These are phyloP conservation scores for Bettongia penicillata DNA, from an alignment of 2,113 vertebrate species.

Conservation along the genomic window DNA sequence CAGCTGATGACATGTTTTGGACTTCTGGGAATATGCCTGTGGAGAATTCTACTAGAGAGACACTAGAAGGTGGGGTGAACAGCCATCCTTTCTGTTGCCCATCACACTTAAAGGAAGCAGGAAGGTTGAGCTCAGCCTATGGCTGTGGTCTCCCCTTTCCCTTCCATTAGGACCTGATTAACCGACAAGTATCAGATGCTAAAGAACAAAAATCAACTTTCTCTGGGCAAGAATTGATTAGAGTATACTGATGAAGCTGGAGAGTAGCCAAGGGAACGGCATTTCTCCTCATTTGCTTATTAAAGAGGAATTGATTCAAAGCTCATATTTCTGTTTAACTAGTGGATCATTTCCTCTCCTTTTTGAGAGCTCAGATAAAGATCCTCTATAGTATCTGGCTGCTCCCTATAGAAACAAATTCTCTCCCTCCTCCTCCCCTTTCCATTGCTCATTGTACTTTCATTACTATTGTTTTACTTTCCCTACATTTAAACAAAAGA, in stretches of 20 bases:
- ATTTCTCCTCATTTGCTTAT: background rate
- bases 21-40: background rate
- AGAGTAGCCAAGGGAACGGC: background rate
- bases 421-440: no score
- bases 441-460: background rate
- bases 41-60: background rate
- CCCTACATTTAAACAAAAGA: background rate
- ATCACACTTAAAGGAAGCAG: background rate
- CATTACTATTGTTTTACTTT: background rate
- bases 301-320: background rate
- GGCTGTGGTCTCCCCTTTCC: background rate
- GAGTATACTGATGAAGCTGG: background rate
- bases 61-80: background rate
- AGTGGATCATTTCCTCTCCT: background rate
- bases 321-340: background rate
- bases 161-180: background rate
- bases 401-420: background rate
- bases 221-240: background rate
- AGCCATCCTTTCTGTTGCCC: no score
- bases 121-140: background rate
- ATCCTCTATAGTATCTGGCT: background rate
- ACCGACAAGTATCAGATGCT: background rate
- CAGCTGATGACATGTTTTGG: background rate
- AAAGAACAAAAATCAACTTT: background rate
- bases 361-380: background rate